Conservation (phyloP, 2,113 vertebrate species). For the Chascanopsetta lugubris region DNA sequence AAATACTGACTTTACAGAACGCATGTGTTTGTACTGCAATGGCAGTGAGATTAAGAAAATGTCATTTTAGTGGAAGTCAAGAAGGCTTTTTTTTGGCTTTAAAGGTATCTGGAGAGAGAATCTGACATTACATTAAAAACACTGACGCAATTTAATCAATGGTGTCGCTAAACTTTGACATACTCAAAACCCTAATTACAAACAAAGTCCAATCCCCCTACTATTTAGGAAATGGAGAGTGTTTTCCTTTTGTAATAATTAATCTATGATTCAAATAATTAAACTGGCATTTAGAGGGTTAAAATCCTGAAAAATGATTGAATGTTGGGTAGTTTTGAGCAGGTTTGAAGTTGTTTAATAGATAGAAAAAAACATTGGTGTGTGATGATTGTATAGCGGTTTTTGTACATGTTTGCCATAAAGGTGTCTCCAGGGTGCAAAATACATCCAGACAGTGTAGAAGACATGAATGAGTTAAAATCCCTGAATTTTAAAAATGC, state of each 20-base stretch:
- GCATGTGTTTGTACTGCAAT: neutral
- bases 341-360: neutral
- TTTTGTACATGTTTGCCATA: neutral
- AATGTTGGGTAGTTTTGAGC: neutral
- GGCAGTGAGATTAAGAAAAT: slow-evolving; percentile 2
- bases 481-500: neutral
- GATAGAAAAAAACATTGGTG: neutral
- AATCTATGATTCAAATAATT: neutral
- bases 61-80: slow-evolving; percentile 8
- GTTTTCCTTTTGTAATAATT: no score
- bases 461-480: neutral
- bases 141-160: no score
- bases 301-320: neutral
- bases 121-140: no score
- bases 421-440: neutral
- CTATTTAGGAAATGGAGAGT: neutral
- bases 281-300: neutral
- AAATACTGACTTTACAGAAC: neutral
- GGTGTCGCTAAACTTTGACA: no score
- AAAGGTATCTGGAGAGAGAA: no score
- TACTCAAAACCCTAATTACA: no score
- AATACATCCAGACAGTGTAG: neutral
- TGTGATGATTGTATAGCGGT: neutral
- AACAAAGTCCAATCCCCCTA: neutral
- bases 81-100: neutral